Percentiles rank a stretch among this genome's conserved stretches.
Conservation (phyloP, 2,113 vertebrate species). For the Coptodon bakossiorum region DNA sequence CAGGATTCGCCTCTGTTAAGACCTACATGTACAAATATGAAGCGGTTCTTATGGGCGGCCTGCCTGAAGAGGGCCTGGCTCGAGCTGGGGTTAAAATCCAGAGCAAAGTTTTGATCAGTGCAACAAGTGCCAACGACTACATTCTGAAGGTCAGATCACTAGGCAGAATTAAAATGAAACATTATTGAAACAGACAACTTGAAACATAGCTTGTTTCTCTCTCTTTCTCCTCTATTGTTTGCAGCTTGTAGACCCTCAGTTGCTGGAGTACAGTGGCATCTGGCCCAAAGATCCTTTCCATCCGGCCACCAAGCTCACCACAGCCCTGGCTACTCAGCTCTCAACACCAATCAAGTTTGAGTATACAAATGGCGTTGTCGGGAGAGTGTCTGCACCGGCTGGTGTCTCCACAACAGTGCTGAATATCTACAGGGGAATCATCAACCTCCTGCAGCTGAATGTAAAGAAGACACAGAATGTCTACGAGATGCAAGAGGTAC, state of each 20-base stretch:
- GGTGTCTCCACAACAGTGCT: constrained; percentile 55
- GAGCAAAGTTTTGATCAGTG: constrained; percentile 70
- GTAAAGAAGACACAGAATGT: constrained; percentile 75
- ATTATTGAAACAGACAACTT: background rate
- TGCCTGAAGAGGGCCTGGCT: constrained; percentile 74
- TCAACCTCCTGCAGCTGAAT: constrained; percentile 74
- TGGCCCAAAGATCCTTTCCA: constrained; percentile 67
- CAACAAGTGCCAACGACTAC: background rate
- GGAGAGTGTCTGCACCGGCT: constrained; percentile 69
- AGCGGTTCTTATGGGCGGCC: constrained; percentile 67
- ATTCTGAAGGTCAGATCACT: constrained; percentile 68
- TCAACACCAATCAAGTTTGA: constrained; percentile 72
- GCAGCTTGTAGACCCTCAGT: constrained; percentile 63
- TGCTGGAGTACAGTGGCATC: constrained; percentile 71
- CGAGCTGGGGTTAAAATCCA: constrained; percentile 67
- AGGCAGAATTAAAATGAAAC: background rate
- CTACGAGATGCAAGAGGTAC: constrained; percentile 80
- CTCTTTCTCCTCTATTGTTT: background rate
- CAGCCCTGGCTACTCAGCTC: constrained; percentile 59
- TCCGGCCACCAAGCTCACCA: constrained; percentile 63
- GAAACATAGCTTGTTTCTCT: background rate
- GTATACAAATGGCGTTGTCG: constrained; percentile 70
- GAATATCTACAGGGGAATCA: constrained; percentile 75
- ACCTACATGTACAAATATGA: constrained; percentile 76
- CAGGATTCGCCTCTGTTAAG: constrained; percentile 64